Conservation (phyloP, 2,888 invertebrate genomes). For the Perithous albicinctus region DNA sequence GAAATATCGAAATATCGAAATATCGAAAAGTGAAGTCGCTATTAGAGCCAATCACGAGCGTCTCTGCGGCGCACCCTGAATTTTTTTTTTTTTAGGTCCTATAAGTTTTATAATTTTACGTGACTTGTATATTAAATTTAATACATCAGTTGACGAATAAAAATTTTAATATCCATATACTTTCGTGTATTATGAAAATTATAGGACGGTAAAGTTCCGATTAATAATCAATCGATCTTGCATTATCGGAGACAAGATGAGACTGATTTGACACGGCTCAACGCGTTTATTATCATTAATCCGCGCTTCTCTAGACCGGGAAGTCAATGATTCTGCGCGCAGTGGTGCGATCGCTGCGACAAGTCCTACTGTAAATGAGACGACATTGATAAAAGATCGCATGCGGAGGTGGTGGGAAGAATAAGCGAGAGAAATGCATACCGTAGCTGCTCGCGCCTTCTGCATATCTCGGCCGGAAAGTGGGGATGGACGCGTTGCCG, state of each 20-base stretch:
- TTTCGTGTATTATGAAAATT: no score
- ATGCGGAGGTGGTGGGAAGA: slow-evolving; percentile 20
- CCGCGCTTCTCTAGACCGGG: not conserved
- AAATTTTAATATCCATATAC: no score
- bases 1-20: no score
- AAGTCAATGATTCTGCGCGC: not conserved
- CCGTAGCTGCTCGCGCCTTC: slow-evolving; percentile 38
- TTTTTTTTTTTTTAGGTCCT: no score
- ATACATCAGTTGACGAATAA: no score
- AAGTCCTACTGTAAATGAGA: not conserved
- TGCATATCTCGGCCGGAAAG: slow-evolving; percentile 21
- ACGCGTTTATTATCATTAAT: not conserved
- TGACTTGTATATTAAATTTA: no score
- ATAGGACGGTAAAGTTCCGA: no score
- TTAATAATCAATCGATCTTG: not conserved
- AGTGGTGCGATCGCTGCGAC: not conserved
- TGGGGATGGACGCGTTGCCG: slow-evolving; percentile 20
- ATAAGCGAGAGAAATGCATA: slow-evolving; percentile 29
- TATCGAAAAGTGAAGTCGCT: no score
- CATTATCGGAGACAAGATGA: not conserved
- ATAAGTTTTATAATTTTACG: no score
- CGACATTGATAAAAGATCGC: slow-evolving; percentile 19
- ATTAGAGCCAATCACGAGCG: no score
- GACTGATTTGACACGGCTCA: not conserved
- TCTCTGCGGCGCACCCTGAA: no score